Evolutionary conservation across 2,113 vertebrate species (phyloP).

Genomic region (Silurus glanis): DNA sequence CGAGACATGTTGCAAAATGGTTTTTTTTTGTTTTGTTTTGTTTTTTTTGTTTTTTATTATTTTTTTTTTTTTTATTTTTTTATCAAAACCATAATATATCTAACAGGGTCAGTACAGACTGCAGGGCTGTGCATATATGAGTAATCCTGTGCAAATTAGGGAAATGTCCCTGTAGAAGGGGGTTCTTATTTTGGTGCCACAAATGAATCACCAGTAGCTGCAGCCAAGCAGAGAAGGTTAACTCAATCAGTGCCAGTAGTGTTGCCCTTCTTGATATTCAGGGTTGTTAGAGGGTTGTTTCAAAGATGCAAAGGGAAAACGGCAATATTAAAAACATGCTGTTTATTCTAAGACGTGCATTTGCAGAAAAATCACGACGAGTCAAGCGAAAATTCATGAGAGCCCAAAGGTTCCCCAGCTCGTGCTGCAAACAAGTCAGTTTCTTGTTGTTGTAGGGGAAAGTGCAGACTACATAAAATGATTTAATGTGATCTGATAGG

Average conservation of each 20-base stretch:
- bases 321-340: background rate
- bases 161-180: slow-evolving; percentile 49
- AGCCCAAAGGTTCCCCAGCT: background rate
- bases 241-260: slow-evolving; percentile 7
- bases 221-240: slow-evolving; percentile 46
- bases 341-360: background rate
- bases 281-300: background rate
- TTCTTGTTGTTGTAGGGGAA: slow-evolving; percentile 16
- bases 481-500: slow-evolving; percentile 3
- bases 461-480: slow-evolving; percentile 3
- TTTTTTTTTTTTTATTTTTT: background rate
- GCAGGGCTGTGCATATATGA: slow-evolving; percentile 33
- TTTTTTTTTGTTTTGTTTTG: background rate
- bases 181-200: slow-evolving; percentile 50
- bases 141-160: slow-evolving; percentile 54
- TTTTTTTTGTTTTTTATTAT: background rate
- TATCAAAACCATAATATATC: slow-evolving; percentile 27
- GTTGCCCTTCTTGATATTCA: background rate
- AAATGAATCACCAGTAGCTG: slow-evolving; percentile 44
- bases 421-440: slow-evolving; percentile 19
- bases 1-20: slow-evolving; percentile 15
- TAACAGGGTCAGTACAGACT: slow-evolving; percentile 15
- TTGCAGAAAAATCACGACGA: background rate
- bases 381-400: background rate
- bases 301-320: background rate